phyloP scores from a whole-genome alignment of 2,113 vertebrate genomes.

The Rhadina sibilatrix region DNA sequence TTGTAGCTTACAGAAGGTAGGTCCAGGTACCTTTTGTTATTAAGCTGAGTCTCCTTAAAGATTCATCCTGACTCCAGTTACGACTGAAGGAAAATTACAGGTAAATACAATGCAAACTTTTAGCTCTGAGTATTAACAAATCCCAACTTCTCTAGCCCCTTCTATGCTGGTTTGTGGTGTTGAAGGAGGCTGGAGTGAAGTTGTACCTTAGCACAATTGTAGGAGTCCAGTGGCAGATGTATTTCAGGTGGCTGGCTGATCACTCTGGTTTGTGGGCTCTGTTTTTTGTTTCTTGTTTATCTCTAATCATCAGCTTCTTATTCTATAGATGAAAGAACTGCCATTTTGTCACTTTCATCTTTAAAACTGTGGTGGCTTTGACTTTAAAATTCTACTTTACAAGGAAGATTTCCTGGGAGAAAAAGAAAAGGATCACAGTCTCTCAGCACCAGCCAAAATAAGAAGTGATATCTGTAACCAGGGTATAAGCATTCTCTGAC shows the following conservation, averaged over 20 bases:
- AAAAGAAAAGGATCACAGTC: neutral
- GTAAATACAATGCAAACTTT: neutral
- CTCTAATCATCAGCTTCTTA: neutral
- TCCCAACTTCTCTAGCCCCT: neutral
- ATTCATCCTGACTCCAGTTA: neutral
- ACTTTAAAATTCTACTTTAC: constrained; percentile 1
- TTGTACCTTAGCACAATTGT: neutral
- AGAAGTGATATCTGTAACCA: constrained; percentile 2
- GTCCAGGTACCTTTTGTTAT: neutral
- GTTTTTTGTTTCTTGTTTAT: neutral
- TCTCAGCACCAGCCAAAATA: neutral
- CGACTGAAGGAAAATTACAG: neutral
- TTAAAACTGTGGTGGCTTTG: neutral
- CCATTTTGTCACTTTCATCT: neutral
- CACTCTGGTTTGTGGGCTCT: neutral
- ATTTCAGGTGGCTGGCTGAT: neutral
- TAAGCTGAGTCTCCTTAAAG: neutral
- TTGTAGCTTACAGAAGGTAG: neutral
- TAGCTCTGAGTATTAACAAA: neutral
- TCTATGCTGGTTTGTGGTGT: neutral
- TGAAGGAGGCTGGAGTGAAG: neutral
- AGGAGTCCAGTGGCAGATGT: neutral
- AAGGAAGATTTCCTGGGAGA: neutral
- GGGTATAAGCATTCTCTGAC: constrained; percentile 28
- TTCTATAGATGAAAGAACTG: neutral